Evolutionary conservation across 2,888 invertebrate species (phyloP).

Genomic region (Helleia helle): DNA sequence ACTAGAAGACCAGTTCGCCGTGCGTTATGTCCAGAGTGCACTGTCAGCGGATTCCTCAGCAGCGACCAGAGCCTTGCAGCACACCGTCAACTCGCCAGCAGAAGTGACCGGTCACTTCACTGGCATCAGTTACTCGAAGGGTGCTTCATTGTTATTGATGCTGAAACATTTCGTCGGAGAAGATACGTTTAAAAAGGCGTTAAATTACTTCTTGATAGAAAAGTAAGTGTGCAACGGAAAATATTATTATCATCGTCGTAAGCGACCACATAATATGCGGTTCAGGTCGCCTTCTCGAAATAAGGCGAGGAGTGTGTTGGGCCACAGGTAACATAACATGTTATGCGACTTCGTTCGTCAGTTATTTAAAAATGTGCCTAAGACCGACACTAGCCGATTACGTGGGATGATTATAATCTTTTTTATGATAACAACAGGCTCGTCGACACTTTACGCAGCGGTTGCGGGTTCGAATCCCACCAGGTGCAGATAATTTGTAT

Average conservation of each 20-base stretch:
- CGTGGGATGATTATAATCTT: too few relatives aligned
- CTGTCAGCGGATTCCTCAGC: slow-evolving; percentile 50
- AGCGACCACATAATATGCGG: too few relatives aligned
- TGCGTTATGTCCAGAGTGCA: slow-evolving; percentile 79
- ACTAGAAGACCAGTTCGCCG: slow-evolving; percentile 80
- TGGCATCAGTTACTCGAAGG: slow-evolving; percentile 81
- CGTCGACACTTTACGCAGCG: too few relatives aligned
- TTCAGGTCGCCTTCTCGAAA: too few relatives aligned
- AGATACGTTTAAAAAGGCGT: slow-evolving; percentile 66
- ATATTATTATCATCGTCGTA: slow-evolving; percentile 7
- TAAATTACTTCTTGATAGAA: slow-evolving; percentile 36
- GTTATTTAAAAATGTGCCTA: too few relatives aligned
- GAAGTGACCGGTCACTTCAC: slow-evolving; percentile 78
- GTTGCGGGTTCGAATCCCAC: too few relatives aligned
- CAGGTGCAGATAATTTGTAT: too few relatives aligned
- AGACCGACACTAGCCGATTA: too few relatives aligned
- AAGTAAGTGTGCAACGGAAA: slow-evolving; percentile 22
- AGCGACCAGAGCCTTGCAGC: slow-evolving; percentile 73
- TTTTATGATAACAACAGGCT: too few relatives aligned
- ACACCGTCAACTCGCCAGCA: slow-evolving; percentile 71
- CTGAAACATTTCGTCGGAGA: slow-evolving; percentile 74
- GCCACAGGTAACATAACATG: too few relatives aligned
- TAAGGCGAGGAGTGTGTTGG: too few relatives aligned
- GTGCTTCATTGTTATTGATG: slow-evolving; percentile 78
- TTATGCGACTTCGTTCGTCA: too few relatives aligned